Evolutionary conservation across 2,113 vertebrate genomes (phyloP), one percentile per base, ranked within the genome.

Genomic region (Hemiscyllium ocellatum): DNA sequence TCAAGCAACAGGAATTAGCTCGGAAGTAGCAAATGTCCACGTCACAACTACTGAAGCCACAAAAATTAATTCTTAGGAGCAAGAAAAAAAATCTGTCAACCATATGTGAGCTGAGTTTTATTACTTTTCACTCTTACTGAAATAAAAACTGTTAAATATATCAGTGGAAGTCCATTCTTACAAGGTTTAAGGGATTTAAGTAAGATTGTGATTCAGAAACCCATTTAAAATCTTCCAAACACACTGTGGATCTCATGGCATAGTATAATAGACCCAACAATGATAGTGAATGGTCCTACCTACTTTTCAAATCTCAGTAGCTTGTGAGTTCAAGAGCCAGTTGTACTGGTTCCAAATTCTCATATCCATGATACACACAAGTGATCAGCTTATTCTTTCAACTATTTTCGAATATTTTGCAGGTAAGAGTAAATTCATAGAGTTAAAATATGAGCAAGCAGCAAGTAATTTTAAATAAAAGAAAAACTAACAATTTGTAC

Each of bases 81-180:
- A 42, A 70, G 42, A 68, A 94, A 94, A 37, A 47, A 70, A 47
- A 69, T 69, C 65, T 94, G 91, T 47, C 91, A 70, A 94, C n/a
- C 91, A 94, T 47, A 47, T 94, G 66, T 47, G 66, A 94, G 37
- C n/a, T 69, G 37, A 47, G 65, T 47, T 94, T 94, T 94, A 94
- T 50, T 69, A 56, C 20, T 42, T 70, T 37, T 94, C 56, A 65
- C 7, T 70, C 66, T 69, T 70, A 70, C 69, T 69, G 13, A 65
- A 37, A 22, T 70, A 70, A n/a, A 94, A n/a, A 47, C 86, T 42
- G 91, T 94, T 94, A 94, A 47, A 70, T 68, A 22, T 26, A 47
- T 94, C 26, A 42, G 80, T 20, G 20, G 80, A 83, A 52, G 26
- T 1, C n/a, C 65, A 61, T 90, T 61, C 37, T 69, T 69, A 37